Conservation (phyloP, 1,140 invertebrate genomes). For the Leptinotarsa undecemlineata region DNA sequence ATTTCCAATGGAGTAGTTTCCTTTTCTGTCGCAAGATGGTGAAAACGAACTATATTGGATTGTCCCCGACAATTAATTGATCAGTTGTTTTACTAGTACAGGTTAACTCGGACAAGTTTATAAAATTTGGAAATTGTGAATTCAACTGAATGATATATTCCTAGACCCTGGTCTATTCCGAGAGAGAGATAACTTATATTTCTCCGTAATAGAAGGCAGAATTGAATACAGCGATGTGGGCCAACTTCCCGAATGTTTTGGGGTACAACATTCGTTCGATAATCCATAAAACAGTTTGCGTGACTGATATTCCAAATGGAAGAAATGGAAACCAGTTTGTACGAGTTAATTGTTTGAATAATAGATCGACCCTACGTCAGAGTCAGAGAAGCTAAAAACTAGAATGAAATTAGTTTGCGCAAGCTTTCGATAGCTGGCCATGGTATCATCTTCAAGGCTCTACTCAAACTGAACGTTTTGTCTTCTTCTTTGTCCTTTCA, state of each 20-base stretch:
- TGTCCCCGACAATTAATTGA: too few relatives aligned
- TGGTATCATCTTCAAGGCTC: too few relatives aligned
- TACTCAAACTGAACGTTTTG: too few relatives aligned
- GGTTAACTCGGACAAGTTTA: too few relatives aligned
- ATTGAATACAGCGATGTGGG: not conserved
- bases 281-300: constrained; percentile 14
- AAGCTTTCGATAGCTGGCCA: not conserved
- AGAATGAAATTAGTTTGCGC: not conserved
- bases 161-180: not conserved
- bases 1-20: too few relatives aligned
- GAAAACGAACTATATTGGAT: too few relatives aligned
- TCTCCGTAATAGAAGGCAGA: not conserved
- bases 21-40: too few relatives aligned
- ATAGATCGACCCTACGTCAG: constrained; percentile 1
- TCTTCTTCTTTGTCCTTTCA: too few relatives aligned
- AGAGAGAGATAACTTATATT: too few relatives aligned
- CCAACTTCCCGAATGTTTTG: not conserved
- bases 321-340: constrained; percentile 12
- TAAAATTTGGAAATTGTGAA: not conserved
- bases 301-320: constrained; percentile 16
- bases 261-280: constrained; percentile 2
- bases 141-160: not conserved
- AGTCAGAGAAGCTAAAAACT: not conserved
- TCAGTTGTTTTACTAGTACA: too few relatives aligned
- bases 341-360: constrained; percentile 15